A percentile compares a stretch with the other conserved stretches of the same genome.
These are phyloP conservation scores for Zaprionus nigranus DNA, from an alignment of 1,140 invertebrate genomes.

Conservation along the genomic window DNA sequence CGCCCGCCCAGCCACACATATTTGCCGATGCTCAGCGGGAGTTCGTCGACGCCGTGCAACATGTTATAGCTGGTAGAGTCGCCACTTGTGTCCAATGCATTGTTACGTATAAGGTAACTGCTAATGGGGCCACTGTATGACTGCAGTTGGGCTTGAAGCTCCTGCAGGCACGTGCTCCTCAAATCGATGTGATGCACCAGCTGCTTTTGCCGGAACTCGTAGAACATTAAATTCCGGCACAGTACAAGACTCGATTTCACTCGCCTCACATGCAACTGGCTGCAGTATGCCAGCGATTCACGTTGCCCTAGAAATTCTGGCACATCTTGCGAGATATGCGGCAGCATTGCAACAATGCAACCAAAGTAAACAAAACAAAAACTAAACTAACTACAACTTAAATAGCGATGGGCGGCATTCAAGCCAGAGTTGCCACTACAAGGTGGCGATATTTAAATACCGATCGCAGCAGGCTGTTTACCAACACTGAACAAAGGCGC, in stretches of 20 bases:
- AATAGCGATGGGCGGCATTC: slow-evolving; percentile 15
- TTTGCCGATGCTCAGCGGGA: slow-evolving; percentile 57
- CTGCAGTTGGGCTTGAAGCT: slow-evolving; percentile 16
- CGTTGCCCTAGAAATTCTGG: slow-evolving; percentile 57
- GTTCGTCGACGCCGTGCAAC: slow-evolving; percentile 45
- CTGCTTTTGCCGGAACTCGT: slow-evolving; percentile 60
- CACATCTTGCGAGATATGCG: slow-evolving; percentile 49
- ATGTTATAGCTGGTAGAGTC: slow-evolving; percentile 43
- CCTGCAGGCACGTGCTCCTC: slow-evolving; percentile 6
- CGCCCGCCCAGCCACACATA: slow-evolving; percentile 52
- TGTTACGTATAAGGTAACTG: slow-evolving; percentile 49
- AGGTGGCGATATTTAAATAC: background rate
- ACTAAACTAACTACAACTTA: slow-evolving; percentile 5
- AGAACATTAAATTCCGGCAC: slow-evolving; percentile 46
- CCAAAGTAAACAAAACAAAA: slow-evolving; percentile 34
- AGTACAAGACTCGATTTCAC: slow-evolving; percentile 47
- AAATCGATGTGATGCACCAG: slow-evolving; percentile 61
- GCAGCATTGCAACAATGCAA: slow-evolving; percentile 43
- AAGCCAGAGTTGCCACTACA: slow-evolving; percentile 11
- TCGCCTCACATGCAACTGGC: slow-evolving; percentile 36
- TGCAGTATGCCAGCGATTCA: slow-evolving; percentile 48
- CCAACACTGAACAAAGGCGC: background rate
- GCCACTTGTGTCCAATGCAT: slow-evolving; percentile 5
- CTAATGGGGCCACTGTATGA: slow-evolving; percentile 52
- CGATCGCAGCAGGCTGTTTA: slow-evolving; percentile 2